Evolutionary conservation across 2,113 vertebrate species (phyloP), one percentile per base, ranked within the genome.

Genomic region (Anguilla japonica): DNA sequence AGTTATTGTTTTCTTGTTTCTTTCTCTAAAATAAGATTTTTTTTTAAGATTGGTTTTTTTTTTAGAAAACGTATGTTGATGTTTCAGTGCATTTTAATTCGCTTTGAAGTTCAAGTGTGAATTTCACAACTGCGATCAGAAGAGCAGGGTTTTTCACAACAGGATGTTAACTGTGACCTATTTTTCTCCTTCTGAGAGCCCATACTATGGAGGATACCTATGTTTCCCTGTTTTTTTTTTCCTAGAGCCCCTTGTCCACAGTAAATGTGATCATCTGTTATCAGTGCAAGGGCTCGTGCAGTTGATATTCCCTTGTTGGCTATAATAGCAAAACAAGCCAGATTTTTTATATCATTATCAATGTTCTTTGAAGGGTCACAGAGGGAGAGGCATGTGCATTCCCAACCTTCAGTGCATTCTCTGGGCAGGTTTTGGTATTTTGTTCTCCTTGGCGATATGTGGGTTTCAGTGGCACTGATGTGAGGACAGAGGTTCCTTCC

Each of bases 1-100:
- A 90, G 84, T 75, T 84, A 39, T 71, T 41, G 79, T 71, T 87
- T 50, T 81, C 71, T 79, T 81, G 80, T 41, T 46, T 43, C 6
- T 75, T n/a, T 46, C 80, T 40, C 80, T 41, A 18, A 18, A 22
- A 81, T n/a, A 43, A 22, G 5, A 22, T 22, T 5, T 40, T 81
- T 81, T 39, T 4, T 80, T 14, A 29, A 79, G 78, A 63, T 18
- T 63, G 1, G 15, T 34, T 11, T 15, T 11, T 6, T 56, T 67
- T 67, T 26, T 6, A 67, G 60, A 8, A 22, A 26, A 26, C 60
- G 20, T 67, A 5, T 67, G 3, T 15, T 15, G 13, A 3, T n/a
- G 26, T 71, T 29, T 75, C 71, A 29, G n/a, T 67, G 60, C 60
- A 67, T 26, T 22, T 67, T 22, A 67, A 67, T 67, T 53, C 13